These are phyloP conservation scores for Chironomus riparius DNA, from an alignment of 2,888 invertebrate species.

Conservation along the genomic window DNA sequence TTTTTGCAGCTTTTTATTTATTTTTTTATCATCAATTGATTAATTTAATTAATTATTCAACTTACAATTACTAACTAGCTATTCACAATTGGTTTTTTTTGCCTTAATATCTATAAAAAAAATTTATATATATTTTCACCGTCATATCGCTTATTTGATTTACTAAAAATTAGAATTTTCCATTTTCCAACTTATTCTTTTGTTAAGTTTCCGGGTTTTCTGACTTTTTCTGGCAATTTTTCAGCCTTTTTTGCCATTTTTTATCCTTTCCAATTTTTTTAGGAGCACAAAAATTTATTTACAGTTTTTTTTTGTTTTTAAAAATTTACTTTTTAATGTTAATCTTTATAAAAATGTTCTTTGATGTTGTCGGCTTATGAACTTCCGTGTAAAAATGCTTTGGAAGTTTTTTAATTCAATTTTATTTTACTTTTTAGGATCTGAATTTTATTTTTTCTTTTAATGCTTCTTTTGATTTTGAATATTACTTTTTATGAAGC, in stretches of 20 bases:
- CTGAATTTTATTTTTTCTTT: too few relatives aligned
- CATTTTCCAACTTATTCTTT: neutral
- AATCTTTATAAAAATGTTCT: too few relatives aligned
- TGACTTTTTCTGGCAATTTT: neutral
- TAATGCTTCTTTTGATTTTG: too few relatives aligned
- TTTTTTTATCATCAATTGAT: neutral
- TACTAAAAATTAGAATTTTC: neutral
- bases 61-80: constrained; percentile 12
- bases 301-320: too few relatives aligned
- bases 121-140: neutral
- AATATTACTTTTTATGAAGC: too few relatives aligned
- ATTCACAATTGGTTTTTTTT: constrained; percentile 2
- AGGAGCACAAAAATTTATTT: too few relatives aligned
- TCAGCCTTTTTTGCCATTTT: neutral
- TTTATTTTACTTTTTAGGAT: too few relatives aligned
- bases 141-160: neutral
- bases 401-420: too few relatives aligned
- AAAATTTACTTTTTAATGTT: too few relatives aligned
- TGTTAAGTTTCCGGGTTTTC: neutral
- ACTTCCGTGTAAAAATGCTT: too few relatives aligned
- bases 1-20: neutral
- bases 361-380: too few relatives aligned
- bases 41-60: neutral
- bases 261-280: neutral
- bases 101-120: neutral